Base-by-base conservation (phyloP, 2,888 invertebrate species). In the Aphodius granarius region DNA sequence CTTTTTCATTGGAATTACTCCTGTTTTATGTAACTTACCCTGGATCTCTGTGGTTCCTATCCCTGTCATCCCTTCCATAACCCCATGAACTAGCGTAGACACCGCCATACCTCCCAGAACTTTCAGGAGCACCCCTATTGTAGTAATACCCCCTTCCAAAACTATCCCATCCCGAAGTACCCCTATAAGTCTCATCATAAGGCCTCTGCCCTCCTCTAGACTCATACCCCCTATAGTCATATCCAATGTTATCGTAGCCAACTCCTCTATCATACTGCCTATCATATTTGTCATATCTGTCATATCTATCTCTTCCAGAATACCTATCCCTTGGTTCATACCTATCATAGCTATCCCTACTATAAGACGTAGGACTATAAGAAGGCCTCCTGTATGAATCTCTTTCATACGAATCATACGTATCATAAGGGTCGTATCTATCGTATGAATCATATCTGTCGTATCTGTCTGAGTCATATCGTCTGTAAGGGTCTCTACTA, bases 101-200 rank as follows among this genome's bases (percentile, higher is more conserved):
- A 86, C 87, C 87, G 15, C 86, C 83, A 76, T 84, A 64, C 74
- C 78, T 19, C 20, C 80, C 79, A 43, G 73, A 66, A 13, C 85
- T 83, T 3, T 89, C 89, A 0, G 90, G 91, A 13, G 89, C 86
- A 0, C 89, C 89, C 16, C 89, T 88, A 18, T 90, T 91, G 85
- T 90, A 91, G 85, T 92, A 92, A 84, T 91, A 91, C 43, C 91
- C 92, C 70, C 91, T 86, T 21, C 81, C 82, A 13, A 72, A 77
- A 22, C 73, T 90, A 83, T 92, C 92, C 88, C 91, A 92, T 5
- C 92, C 91, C 0, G 92, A 89, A 81, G 90, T 89, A 0, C 92
- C 92, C 66, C 92, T 90, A 79, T 89, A 89, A 5, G 89, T 89
- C 83, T 90, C 90, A 81, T 90, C 90, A 88, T 89, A 90, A 0